Base-by-base conservation (phyloP, 2,888 invertebrate species). In the Ochropleura leucogaster region DNA sequence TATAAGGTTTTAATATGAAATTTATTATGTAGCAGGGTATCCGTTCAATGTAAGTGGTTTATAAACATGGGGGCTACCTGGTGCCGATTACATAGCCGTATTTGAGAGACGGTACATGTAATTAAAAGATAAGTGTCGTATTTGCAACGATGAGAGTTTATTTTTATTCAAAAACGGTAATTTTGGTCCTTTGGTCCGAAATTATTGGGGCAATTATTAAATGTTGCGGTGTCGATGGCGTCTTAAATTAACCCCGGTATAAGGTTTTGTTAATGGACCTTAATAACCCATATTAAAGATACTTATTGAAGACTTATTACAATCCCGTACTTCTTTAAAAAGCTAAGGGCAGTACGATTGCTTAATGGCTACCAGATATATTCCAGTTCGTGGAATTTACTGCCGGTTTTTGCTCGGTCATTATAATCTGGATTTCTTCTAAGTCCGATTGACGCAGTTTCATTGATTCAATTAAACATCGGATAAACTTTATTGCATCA, bases 1-100 rank as follows among this genome's bases (percentile, higher is more conserved):
- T 75, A 85, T 82, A 83, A 81, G 76, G 74, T 84, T 83, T 82
- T 82, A 67, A 75, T 85, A 85, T 30, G 74, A 69, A 74, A 73
- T 81, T 88, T 82, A 85, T 77, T 80, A 67, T 66, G 57, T 71
- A 73, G 55, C 10, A 62, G n/a, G 55, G 66, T 71, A 63, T 69
- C 65, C 69, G 30, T 65, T 74, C 69, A 68, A 62, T 79, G 67
- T 83, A 74, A 81, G 80, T 83, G 64, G 49, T 74, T 79, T 83
- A 70, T 79, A 83, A 83, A 81, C 47, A 60, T 77, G 16, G 53
- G 63, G 40, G 66, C 62, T 74, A 68, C 68, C 49, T 71, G 73
- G 74, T 82, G 60, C 75, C 71, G 47, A 72, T 85, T 75, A 59
- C 82, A 74, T 64, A 64, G 63, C 63, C 47, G 46, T 40, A 68